Percentiles rank a stretch among this genome's conserved stretches.
These are phyloP conservation scores for Microcebus murinus DNA, from an alignment of 2,113 vertebrate genomes.

Conservation along the genomic window DNA sequence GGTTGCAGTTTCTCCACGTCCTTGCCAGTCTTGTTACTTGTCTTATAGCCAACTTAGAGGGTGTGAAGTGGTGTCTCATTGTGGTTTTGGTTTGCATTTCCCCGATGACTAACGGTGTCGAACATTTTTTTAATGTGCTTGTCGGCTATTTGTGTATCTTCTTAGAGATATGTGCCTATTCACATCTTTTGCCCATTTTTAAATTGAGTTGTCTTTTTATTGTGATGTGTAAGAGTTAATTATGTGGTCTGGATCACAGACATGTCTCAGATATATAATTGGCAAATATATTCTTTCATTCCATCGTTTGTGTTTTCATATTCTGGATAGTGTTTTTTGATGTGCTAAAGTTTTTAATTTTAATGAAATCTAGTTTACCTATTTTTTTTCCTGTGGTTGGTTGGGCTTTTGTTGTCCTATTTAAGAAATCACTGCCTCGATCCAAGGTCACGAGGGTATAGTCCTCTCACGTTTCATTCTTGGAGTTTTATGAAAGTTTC, in stretches of 20 bases:
- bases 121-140: not conserved
- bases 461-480: not conserved
- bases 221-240: not conserved
- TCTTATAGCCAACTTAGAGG: accelerated
- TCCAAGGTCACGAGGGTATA: not conserved
- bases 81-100: not conserved
- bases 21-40: too few species aligned
- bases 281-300: not conserved
- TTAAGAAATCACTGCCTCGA: not conserved
- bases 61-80: not conserved
- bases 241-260: accelerated
- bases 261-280: not conserved
- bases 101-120: accelerated
- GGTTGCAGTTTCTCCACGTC: too few species aligned
- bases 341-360: not conserved
- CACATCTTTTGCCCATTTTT: not conserved
- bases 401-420: not conserved
- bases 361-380: not conserved
- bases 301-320: not conserved
- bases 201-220: not conserved
- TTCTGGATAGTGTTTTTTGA: not conserved
- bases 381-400: not conserved
- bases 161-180: not conserved
- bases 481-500: too few species aligned
- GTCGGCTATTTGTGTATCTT: not conserved